Evolutionary conservation across 2,888 invertebrate species (phyloP).

Genomic region (Abscondita cerata): DNA sequence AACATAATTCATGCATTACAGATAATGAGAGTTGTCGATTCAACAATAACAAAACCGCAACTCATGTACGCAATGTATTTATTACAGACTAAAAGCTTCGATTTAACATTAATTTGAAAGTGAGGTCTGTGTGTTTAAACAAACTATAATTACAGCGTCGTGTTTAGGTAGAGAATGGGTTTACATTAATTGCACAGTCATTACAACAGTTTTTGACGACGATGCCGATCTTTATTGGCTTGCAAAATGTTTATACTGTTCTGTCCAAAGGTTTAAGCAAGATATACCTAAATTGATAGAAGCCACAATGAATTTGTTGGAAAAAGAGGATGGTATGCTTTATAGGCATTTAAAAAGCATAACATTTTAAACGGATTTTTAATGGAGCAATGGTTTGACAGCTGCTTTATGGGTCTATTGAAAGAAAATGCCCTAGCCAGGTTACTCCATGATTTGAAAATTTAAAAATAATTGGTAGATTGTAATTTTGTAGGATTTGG

Average conservation of each 20-base stretch:
- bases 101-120: constrained; percentile 60
- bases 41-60: constrained; percentile 69
- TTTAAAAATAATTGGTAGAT: no score
- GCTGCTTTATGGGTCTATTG: constrained; percentile 83
- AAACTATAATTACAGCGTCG: neutral
- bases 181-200: constrained; percentile 72
- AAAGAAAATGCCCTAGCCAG: constrained; percentile 80
- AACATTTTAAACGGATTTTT: constrained; percentile 71
- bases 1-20: constrained; percentile 76
- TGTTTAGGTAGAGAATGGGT: constrained; percentile 60
- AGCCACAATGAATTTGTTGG: constrained; percentile 70
- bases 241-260: constrained; percentile 75
- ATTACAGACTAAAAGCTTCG: constrained; percentile 73
- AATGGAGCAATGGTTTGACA: constrained; percentile 79
- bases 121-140: constrained; percentile 38
- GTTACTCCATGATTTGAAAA: no score
- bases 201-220: constrained; percentile 75
- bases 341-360: constrained; percentile 72
- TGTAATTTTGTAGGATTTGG: constrained; percentile 73
- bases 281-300: constrained; percentile 73
- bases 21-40: constrained; percentile 70
- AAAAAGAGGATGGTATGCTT: constrained; percentile 78
- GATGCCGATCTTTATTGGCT: constrained; percentile 86
- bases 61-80: constrained; percentile 83
- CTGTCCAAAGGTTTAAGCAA: constrained; percentile 70